Evolutionary conservation across 2,797 vertebrate species (phyloP).

Genomic region (Tenualosa thibaudeaui): DNA sequence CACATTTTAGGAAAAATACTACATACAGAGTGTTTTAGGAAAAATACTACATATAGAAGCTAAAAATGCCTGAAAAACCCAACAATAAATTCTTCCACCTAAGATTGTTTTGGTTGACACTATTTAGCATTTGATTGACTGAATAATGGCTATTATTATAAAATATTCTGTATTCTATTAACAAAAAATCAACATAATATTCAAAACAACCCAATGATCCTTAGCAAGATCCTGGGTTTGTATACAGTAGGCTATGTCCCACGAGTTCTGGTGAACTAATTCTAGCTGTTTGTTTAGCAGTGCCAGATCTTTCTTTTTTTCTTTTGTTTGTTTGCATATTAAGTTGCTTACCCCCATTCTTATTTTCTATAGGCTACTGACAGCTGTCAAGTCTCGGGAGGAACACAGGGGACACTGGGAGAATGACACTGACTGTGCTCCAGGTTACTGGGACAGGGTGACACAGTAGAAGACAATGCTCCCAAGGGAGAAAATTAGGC

Average conservation of each 20-base stretch:
- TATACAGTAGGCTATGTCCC: not conserved
- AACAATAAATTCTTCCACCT: not conserved
- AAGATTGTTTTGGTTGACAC: not conserved
- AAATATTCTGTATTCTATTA: not conserved
- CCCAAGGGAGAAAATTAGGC: not conserved
- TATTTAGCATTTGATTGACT: not conserved
- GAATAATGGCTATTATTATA: not conserved
- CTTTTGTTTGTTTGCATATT: conserved; percentile 8
- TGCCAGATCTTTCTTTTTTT: too few relatives aligned
- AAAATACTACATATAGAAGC: too few relatives aligned
- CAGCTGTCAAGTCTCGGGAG: not conserved
- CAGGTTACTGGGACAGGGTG: not conserved
- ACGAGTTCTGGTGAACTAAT: not conserved
- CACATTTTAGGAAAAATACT: too few relatives aligned
- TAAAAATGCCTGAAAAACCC: not conserved
- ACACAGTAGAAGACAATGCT: not conserved
- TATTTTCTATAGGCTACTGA: not conserved
- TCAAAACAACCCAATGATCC: not conserved
- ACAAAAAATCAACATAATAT: not conserved
- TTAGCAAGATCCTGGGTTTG: not conserved
- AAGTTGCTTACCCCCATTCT: not conserved
- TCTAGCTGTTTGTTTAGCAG: not conserved
- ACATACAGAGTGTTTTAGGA: too few relatives aligned
- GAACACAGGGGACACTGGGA: not conserved
- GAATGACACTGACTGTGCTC: not conserved